Conservation (phyloP, 2,113 vertebrate species). For the Athene noctua region DNA sequence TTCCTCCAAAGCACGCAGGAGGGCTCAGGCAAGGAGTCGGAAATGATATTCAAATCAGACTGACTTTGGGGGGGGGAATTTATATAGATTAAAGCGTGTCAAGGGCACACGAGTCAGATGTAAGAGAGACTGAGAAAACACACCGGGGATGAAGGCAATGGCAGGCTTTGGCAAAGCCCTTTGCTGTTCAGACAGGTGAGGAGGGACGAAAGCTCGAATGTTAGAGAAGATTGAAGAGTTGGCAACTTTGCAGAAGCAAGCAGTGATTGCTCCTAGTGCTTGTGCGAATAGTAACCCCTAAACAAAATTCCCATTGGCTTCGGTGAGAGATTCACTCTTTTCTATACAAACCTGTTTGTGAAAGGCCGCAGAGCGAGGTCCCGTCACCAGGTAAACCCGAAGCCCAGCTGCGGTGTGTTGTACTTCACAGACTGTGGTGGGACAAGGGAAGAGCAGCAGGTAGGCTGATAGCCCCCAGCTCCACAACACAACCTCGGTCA, state of each 20-base stretch:
- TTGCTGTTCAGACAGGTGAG: not conserved
- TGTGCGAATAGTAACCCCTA: not conserved
- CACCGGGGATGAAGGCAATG: not conserved
- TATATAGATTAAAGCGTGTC: not conserved
- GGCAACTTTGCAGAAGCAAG: not conserved
- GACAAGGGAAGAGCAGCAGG: not conserved
- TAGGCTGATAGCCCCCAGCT: not conserved
- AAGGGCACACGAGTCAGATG: not conserved
- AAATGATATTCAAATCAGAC: not conserved
- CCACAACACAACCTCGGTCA: not conserved
- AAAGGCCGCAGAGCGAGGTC: not conserved
- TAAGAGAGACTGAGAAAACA: not conserved
- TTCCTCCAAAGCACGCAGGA: not conserved
- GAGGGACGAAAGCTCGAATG: not conserved
- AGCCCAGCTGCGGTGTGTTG: not conserved
- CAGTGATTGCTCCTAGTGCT: not conserved
- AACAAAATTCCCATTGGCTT: not conserved
- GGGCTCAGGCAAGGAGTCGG: not conserved
- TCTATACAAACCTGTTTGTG: not conserved
- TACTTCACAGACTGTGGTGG: rapidly evolving
- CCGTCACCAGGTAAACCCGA: not conserved
- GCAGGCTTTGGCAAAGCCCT: not conserved
- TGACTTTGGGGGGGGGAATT: not conserved
- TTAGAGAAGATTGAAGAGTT: not conserved
- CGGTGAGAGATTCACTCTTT: not conserved